These are phyloP conservation scores for Argentina silus DNA, from an alignment of 2,797 vertebrate species.

Conservation along the genomic window DNA sequence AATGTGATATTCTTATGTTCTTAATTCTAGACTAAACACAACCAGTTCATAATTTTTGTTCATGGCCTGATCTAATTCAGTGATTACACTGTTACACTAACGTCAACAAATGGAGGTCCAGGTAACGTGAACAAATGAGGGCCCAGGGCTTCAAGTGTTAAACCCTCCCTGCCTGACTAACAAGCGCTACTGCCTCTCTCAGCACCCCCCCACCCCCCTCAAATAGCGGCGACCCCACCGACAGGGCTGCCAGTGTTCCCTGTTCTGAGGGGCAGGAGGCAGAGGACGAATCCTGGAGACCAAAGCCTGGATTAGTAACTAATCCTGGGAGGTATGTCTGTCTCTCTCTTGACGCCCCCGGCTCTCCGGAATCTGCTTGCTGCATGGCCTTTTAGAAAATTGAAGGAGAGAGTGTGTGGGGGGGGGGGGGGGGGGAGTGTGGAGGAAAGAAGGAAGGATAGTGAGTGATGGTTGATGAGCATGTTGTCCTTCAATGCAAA, in stretches of 20 bases:
- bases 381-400: conserved; percentile 42
- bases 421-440: neutral
- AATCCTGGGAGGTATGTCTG: conserved; percentile 74
- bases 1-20: no score
- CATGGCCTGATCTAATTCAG: no score
- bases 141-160: conserved; percentile 29
- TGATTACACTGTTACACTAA: no score
- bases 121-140: no score
- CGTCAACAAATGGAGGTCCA: no score
- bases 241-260: conserved; percentile 60
- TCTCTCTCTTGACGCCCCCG: conserved; percentile 36
- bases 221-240: conserved; percentile 62
- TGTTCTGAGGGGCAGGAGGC: conserved; percentile 67
- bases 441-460: neutral
- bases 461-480: neutral
- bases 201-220: conserved; percentile 48
- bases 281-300: conserved; percentile 57
- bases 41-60: no score
- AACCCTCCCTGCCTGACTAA: conserved; percentile 55
- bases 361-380: conserved; percentile 59
- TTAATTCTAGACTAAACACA: no score
- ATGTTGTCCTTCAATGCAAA: neutral
- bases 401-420: conserved; percentile 17
- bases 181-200: conserved; percentile 58
- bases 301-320: conserved; percentile 72